These are phyloP conservation scores for Phycodurus eques DNA, from an alignment of 2,113 vertebrate species.

Conservation along the genomic window DNA sequence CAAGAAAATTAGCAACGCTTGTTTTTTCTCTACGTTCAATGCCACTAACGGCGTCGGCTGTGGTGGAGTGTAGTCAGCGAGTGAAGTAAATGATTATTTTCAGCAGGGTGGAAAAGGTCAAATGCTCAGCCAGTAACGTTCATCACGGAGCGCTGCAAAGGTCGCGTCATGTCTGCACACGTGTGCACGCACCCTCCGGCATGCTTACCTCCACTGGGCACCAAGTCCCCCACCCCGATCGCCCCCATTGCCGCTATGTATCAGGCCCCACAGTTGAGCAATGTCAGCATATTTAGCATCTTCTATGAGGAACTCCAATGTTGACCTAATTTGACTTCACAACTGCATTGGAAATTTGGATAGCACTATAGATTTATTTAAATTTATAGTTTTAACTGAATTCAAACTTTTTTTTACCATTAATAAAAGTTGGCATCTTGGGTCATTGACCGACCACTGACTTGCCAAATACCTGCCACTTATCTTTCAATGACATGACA, in stretches of 20 bases:
- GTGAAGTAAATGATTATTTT: constrained; percentile 40
- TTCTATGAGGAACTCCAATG: not conserved
- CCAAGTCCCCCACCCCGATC: not conserved
- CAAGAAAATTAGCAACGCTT: not conserved
- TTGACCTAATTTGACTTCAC: not conserved
- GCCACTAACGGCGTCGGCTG: constrained; percentile 35
- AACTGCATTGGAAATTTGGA: not conserved
- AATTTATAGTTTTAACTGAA: no score
- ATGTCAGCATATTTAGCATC: not conserved
- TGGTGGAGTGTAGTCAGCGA: not conserved
- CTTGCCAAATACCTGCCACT: no score
- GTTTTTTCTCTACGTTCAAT: constrained; percentile 26
- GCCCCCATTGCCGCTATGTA: constrained; percentile 15
- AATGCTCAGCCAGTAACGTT: constrained; percentile 64
- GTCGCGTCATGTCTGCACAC: constrained; percentile 54
- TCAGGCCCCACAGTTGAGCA: constrained; percentile 22
- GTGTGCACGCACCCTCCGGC: constrained; percentile 42
- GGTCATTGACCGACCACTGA: no score
- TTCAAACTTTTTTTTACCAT: no score
- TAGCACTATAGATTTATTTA: no score
- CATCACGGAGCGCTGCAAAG: constrained; percentile 56
- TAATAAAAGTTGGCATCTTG: no score
- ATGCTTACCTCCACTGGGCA: constrained; percentile 40
- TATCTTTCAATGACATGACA: no score
- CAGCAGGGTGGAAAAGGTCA: constrained; percentile 65